These are phyloP conservation scores for Pangasius macronema DNA, from an alignment of 2,797 vertebrate species.

Conservation along the genomic window DNA sequence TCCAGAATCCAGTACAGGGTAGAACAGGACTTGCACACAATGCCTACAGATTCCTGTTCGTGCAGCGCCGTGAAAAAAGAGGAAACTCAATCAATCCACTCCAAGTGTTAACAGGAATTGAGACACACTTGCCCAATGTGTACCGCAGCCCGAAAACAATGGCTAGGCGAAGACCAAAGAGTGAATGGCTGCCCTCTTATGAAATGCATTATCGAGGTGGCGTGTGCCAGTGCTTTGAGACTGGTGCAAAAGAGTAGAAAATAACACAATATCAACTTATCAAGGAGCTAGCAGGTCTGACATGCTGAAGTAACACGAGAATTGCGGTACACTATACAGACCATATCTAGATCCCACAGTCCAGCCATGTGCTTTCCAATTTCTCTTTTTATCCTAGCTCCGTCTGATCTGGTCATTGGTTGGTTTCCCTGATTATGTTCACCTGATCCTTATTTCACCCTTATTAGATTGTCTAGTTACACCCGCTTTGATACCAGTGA, in stretches of 20 bases:
- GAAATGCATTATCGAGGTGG: not conserved
- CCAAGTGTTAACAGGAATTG: constrained; percentile 40
- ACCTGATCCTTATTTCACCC: not conserved
- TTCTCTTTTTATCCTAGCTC: not conserved
- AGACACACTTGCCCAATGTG: constrained; percentile 12
- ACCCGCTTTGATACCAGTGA: not conserved
- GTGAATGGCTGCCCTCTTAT: constrained; percentile 1
- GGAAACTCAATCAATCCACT: constrained; percentile 33
- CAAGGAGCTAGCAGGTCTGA: not conserved
- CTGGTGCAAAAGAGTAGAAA: not conserved
- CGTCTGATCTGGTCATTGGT: not conserved
- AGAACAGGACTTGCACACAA: not conserved
- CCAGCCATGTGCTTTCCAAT: too few species aligned
- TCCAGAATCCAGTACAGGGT: not conserved
- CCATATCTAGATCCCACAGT: not conserved
- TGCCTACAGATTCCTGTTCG: not conserved
- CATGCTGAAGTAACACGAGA: too few species aligned
- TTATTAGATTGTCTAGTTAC: not conserved
- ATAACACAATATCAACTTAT: not conserved
- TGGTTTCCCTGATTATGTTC: not conserved
- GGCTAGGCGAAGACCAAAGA: not conserved
- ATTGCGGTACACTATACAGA: not conserved
- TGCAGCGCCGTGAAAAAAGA: constrained; percentile 28
- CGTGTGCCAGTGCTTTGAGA: constrained; percentile 3
- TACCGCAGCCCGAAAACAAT: constrained; percentile 15